Base-by-base conservation (phyloP, 1,140 invertebrate species). In the Schlechtendalia chinensis region DNA sequence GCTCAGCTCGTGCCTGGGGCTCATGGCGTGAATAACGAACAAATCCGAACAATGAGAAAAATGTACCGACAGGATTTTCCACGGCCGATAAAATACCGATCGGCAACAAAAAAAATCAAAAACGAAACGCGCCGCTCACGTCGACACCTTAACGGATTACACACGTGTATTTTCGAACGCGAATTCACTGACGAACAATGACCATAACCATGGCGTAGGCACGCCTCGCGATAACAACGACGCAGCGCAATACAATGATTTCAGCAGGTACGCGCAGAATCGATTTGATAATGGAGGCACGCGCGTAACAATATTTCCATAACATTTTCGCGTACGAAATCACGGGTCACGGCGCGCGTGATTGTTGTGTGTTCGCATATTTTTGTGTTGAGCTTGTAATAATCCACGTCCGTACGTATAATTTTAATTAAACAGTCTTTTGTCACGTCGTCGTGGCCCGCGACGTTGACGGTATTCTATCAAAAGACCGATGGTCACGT, bases 401-500 rank as follows among this genome's bases (percentile, higher is more conserved):
- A 24, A 72, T 19, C 12, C 29, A n/a, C 50, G 27, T 17, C 61
- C 27, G 19, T 32, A 75, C 54, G 29, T 75, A 75, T 75, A 75
- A 32, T 75, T 75, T 50, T 59, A 75, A 59, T 75, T 59, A 58
- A 75, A 59, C 54, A 75, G 32, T 56, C 29, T n/a, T 59, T 75
- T 75, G 72, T 75, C 39, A 17, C 29, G 10, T 16, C 2, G 3
- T 8, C 5, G 11, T 56, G 8, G 72, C 32, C 29, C 69, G n/a
- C n/a, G 53, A 39, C 32, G 22, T 56, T 75, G 72, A 75, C 72
- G 59, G 72, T 75, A n/a, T n/a, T 75, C 59, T 75, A 75, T 75
- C 72, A 59, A 75, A 75, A 75, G 72, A 59, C n/a, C 72, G 72
- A 56, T 56, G 29, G 53, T 59, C 72, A 75, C 54, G 72, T 75